Base-by-base conservation (phyloP, 2,797 vertebrate genomes). In the Tangara arthus region DNA sequence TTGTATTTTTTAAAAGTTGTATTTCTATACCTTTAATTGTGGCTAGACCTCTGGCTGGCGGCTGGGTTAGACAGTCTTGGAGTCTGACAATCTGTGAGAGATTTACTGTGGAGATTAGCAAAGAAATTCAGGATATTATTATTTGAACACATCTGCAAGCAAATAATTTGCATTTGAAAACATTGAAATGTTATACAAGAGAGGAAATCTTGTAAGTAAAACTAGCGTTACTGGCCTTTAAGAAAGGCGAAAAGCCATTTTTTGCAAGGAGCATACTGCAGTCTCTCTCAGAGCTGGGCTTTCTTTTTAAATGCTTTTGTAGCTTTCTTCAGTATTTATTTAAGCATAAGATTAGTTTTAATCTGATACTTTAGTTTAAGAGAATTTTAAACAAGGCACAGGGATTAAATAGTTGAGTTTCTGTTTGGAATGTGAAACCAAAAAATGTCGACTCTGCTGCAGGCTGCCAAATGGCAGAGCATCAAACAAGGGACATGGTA, bases 391-490 rank as follows among this genome's bases (percentile, higher is more conserved):
- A 90, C 81, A 81, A 83, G 82, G 59, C 66, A 34, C 20, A 13
- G 52, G 80, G 70, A 79, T 92, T 91, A 72, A 94, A 60, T 79
- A 86, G 66, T 83, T 2, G 4, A 21, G 55, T 87, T 96, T 93
- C 59, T 79, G 41, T 86, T 60, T 66, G 87, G 79, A 96, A 94
- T 79, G 72, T 69, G 87, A 95, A 89, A 91, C 83, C 75, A 77
- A 79, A 94, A 60, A 78, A 73, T 39, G 47, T 72, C 2, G 8
- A 63, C 65, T 57, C 26, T 75, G 49, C 75, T 79, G 41, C 27
- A 47, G 41, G 53, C 89, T 95, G 94, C 89, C 91, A 96, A 91
- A 79, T 86, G 93, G 91, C 93, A 94, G 77, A 1, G 2, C 80
- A 69, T 93, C 87, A 88, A 82, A 82, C 42, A 24, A 86, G 80